phyloP scores from a whole-genome alignment of 2,113 vertebrate species.

The Willisornis vidua region DNA sequence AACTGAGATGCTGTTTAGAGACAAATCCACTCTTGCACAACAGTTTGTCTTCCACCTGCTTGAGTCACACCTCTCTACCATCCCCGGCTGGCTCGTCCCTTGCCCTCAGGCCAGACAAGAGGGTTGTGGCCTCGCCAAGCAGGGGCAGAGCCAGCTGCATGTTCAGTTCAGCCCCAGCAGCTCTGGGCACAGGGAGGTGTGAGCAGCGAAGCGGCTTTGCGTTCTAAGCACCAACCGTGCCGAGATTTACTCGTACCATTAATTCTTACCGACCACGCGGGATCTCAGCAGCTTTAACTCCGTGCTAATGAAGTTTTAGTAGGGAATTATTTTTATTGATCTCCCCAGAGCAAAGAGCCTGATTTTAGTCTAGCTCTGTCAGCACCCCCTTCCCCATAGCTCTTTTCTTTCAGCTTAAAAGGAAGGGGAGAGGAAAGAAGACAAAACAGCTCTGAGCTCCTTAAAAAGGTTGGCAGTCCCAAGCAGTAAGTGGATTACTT shows the following conservation, averaged over 20 bases:
- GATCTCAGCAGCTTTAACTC: conserved; percentile 49
- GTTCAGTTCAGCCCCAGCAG: not conserved
- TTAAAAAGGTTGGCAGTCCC: conserved; percentile 59
- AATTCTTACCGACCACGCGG: not conserved
- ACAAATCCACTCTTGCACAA: not conserved
- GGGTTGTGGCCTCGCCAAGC: not conserved
- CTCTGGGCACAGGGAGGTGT: not conserved
- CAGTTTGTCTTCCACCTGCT: not conserved
- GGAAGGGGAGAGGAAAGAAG: conserved; percentile 23
- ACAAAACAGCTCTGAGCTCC: conserved; percentile 59
- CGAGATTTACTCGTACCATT: not conserved
- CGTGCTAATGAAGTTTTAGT: conserved; percentile 61
- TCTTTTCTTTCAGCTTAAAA: conserved; percentile 21
- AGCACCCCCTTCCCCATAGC: not conserved
- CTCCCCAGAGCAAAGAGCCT: conserved; percentile 34
- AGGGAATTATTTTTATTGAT: conserved; percentile 65
- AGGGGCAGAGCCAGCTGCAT: not conserved
- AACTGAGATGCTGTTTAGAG: not conserved
- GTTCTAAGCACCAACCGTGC: not conserved
- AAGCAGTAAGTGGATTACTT: conserved; percentile 67
- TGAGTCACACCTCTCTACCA: not conserved
- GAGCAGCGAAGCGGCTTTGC: not conserved
- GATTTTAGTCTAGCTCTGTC: conserved; percentile 35
- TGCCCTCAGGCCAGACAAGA: not conserved
- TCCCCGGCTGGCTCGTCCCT: not conserved